Evolutionary conservation across 92 coral and sea anemone species (phyloP), one percentile per base, ranked within the genome.

Genomic region (Bergia puertoricense): DNA sequence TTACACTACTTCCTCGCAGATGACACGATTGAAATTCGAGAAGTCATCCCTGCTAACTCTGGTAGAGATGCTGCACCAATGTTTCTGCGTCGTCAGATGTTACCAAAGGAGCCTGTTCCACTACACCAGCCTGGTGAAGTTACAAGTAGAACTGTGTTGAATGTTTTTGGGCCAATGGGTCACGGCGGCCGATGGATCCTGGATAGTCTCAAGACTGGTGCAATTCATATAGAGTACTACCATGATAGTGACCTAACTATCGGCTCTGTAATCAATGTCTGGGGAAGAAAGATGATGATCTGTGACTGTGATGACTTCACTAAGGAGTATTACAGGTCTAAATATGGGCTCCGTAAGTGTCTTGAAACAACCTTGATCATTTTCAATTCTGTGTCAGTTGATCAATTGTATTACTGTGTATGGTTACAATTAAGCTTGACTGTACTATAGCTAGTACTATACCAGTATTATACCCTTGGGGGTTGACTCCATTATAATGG

Each of bases 131-230:
- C 99, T 56, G 99, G 99, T 38, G 97, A 96, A 83, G 94, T 96
- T 59, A 95, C 99, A 1, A 96, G 99, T 40, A 92, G 99, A 69
- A 96, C 99, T 74, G 99, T 96, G 30, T 48, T 96, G 92, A 96
- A 96, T 91, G 99, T 96, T 56, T 96, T 96, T 93, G 99, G 99
- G 36, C 98, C 98, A 18, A 96, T 96, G 99, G 98, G 98, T 18
- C 98, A 96, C 86, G 99, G 99, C 16, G 99, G 99, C 20, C 80
- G 99, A 82, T 96, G 98, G 98, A 96, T 96, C 82, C 92, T 96
- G 20, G 99, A 96, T 85, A 96, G 99, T 87, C 86, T 96, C 39
- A 96, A 96, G 96, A 96, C 99, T 48, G 99, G 99, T 86, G 99
- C 99, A 79, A 94, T 96, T 7, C 86, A 97, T 75, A 94, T 94